Evolutionary conservation across 2,113 vertebrate genomes (phyloP).

Genomic region (Neotoma lepida): DNA sequence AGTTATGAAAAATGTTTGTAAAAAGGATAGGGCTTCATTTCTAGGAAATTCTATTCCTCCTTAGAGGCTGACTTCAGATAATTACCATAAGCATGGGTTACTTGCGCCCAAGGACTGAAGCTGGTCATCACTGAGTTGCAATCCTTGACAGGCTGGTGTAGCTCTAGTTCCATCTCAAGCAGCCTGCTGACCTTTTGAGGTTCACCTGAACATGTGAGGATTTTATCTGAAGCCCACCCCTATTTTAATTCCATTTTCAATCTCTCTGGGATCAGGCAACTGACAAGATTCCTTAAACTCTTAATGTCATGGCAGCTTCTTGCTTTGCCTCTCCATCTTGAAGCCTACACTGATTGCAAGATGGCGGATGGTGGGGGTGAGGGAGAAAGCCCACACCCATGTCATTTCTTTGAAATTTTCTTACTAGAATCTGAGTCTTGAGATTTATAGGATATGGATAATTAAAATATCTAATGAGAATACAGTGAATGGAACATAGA

Average conservation of each 20-base stretch:
- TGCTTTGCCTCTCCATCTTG: not conserved
- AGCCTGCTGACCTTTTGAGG: not conserved
- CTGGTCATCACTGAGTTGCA: not conserved
- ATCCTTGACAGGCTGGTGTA: not conserved
- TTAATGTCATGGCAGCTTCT: not conserved
- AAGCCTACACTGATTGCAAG: not conserved
- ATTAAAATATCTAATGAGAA: not conserved
- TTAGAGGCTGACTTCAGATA: not conserved
- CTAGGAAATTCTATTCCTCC: constrained; percentile 23
- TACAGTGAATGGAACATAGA: not conserved
- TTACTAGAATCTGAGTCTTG: not conserved
- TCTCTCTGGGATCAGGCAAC: not conserved
- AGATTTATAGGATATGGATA: not conserved
- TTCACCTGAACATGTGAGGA: not conserved
- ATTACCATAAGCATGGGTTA: not conserved
- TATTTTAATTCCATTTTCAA: constrained; percentile 25
- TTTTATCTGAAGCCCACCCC: constrained; percentile 33
- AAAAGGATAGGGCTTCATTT: constrained; percentile 4
- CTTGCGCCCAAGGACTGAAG: not conserved
- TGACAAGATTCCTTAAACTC: not conserved
- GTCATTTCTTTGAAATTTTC: not conserved
- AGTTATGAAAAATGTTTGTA: not conserved
- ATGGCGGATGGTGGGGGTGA: not conserved
- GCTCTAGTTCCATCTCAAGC: not conserved
- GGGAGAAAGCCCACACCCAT: not conserved